A percentile compares a stretch with the other conserved stretches of the same genome.
phyloP scores from a whole-genome alignment of 2,888 invertebrate genomes.

The Cephus runcator region DNA sequence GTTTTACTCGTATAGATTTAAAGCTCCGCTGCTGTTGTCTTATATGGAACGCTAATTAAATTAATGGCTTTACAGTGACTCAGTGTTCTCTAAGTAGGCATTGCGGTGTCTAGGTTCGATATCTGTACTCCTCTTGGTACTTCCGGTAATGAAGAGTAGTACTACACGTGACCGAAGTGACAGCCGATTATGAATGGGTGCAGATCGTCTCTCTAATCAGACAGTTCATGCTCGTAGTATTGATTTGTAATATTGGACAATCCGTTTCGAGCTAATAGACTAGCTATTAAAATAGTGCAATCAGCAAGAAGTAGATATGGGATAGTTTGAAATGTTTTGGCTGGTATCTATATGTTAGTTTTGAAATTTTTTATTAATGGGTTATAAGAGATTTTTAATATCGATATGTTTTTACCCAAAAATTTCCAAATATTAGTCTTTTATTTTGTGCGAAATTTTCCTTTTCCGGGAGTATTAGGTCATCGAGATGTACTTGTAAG shows the following conservation, averaged over 20 bases:
- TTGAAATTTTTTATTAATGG: neutral
- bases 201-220: constrained; percentile 11
- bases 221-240: neutral
- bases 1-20: constrained; percentile 5
- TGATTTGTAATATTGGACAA: neutral
- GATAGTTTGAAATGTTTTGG: no score
- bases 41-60: constrained; percentile 42
- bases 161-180: constrained; percentile 18
- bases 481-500: neutral
- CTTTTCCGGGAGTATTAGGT: constrained; percentile 29
- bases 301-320: neutral
- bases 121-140: constrained; percentile 1
- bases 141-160: constrained; percentile 8
- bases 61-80: constrained; percentile 39
- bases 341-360: neutral
- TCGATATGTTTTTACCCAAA: neutral
- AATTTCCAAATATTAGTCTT: no score
- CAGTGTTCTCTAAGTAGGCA: constrained; percentile 18
- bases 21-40: neutral
- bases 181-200: constrained; percentile 36
- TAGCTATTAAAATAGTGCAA: neutral
- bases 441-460: constrained; percentile 23
- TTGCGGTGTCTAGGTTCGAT: neutral
- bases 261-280: neutral
- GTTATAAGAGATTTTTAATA: neutral